Evolutionary conservation across 2,888 invertebrate genomes (phyloP), one percentile per base, ranked within the genome.

Genomic region (Bedellia somnulentella): DNA sequence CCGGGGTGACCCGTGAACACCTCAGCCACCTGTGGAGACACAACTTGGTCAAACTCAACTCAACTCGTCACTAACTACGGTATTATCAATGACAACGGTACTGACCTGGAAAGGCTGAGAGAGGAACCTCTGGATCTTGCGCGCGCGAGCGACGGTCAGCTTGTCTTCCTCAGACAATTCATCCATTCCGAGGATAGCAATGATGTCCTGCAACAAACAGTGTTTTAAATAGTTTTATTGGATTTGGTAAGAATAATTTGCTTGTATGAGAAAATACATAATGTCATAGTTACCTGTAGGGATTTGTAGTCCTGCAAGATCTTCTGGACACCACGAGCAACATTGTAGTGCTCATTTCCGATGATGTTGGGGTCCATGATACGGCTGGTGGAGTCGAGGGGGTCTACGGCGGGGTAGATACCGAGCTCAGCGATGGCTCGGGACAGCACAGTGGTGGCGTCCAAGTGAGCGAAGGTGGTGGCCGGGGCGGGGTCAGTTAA

Each of bases 401-500:
- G 94, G 77, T 95, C 94, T 39, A 95, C 94, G 49, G 94, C 94
- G 0, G 94, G 94, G 68, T 95, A 95, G 59, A 92, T 92, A 43
- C 92, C 93, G 60, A 95, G 73, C 66, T 94, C 94, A 39, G 94
- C 91, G 66, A 93, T 94, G 48, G 91, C 91, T 57, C 94, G 86
- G 12, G 93, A 93, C 68, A 95, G 70, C 42, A 95, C 94, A 61
- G 94, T 95, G 39, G 93, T 95, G 56, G 95, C 94, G 53, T 95
- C 94, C 82, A 95, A 89, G 71, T 95, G 95, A 66, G 94, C 90
- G 52, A 95, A 95, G 16, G 95, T 95, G 36, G 95, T 94, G 41
- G 94, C 93, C 29, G 95, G 95, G 29, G 95, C 93, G 38, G 95
- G 94, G 80, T 95, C 95, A 52, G 93, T 93, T 73, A 95, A 86